Base-by-base conservation (phyloP, 2,797 vertebrate species). In the Melanotaenia maccullochi region DNA sequence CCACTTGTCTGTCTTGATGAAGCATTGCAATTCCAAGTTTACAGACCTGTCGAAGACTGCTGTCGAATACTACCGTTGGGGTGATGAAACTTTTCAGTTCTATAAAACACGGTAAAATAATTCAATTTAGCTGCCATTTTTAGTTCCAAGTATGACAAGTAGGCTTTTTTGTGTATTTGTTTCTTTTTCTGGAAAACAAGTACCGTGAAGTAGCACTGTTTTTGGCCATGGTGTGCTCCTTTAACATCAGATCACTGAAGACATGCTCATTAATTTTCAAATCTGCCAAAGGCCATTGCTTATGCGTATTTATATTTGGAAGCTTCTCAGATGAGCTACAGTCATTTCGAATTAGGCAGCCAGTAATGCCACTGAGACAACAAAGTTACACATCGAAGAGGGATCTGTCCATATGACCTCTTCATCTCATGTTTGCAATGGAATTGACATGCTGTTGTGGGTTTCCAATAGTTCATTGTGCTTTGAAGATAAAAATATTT, bases 401-500 rank as follows among this genome's bases (percentile, higher is more conserved):
- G 59, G 62, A 28, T 30, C 63, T 33, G 65, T 61, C 74, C 76
- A 52, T 20, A 38, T 73, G 87, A 86, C 83, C 74, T 68, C 58
- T 78, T 81, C 33, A 38, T 77, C 65, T 78, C 12, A 60, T 55
- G 59, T 73, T 82, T 66, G 56, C 51, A 22, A 63, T 38, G 9
- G 56, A 58, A 33, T 33, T n/a, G 60, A 60, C 30, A 0, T 5
- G 60, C 55, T 52, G 71, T 67, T 84, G 62, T 81, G 77, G 40
- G 22, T 64, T 72, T 79, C 70, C 72, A 54, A 71, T 52, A 52
- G 58, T 56, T 59, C 0, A 22, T 58, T 57, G 38, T 52, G 76
- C 82, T 85, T 87, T 79, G 75, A 86, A 81, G 68, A 82, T 84
- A 73, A 81, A 85, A 78, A 81, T 68, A 78, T 83, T 76, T 81